Evolutionary conservation across 2,797 vertebrate species (phyloP), one percentile per base, ranked within the genome.

Genomic region (Gadopsis marmoratus): DNA sequence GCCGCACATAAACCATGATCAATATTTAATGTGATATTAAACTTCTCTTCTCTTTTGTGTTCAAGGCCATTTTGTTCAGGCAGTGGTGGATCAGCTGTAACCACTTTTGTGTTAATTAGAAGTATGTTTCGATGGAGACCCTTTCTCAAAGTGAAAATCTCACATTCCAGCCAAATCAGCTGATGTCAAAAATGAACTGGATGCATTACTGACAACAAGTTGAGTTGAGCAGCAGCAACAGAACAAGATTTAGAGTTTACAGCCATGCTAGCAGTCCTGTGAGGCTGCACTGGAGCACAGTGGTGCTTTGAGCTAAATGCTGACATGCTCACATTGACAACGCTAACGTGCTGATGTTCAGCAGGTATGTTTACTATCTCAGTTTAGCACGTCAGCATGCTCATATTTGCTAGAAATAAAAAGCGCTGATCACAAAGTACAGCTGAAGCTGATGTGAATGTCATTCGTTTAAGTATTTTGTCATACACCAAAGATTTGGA

Each of bases 1-100:
- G 83, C 79, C 85, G 81, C 84, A 62, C 69, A 77, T 75, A 87
- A 87, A 85, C 73, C 56, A 59, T 33, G 45, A 82, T 82, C 64
- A 87, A 86, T 90, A 86, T 83, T 85, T 85, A 74, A 91, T 86
- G 51, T 21, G 4, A 62, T 77, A 67, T 86, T 86, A 85, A 82
- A 89, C 73, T 60, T 79, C 66, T 62, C 61, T 23, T 37, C 67
- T 62, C 62, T 74, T 76, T 71, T 54, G 51, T 74, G 35, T 77
- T 86, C 75, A 67, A 75, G 78, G 71, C 76, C 33, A 59, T 71
- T 84, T 56, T 78, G 59, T 74, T 74, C 61, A 56, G 37, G 72
- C 71, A 60, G 39, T 26, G 74, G 37, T 19, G 55, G 80, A 76
- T 79, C 45, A 76, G 71, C 74, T 79, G n/a, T 81, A 87, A 84